A percentile compares a stretch with the other conserved stretches of the same genome.
phyloP scores from a whole-genome alignment of 2,113 vertebrate species.

The Dermatemys mawii region DNA sequence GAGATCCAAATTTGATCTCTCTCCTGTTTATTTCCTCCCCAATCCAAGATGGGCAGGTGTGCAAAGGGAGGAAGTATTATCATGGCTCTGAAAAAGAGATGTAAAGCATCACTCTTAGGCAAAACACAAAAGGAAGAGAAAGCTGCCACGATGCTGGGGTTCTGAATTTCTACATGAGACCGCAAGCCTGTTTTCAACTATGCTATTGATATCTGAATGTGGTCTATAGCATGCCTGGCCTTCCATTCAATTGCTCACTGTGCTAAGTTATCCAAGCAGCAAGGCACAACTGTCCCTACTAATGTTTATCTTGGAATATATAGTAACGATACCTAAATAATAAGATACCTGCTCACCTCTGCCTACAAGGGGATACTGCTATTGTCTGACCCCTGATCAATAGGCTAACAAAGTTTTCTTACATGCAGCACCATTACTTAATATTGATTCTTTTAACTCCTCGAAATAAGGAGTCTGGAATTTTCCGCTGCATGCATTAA shows the following conservation, averaged over 20 bases:
- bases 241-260: constrained; percentile 28
- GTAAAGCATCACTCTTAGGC: accelerated
- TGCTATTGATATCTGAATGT: not conserved
- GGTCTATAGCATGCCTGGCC: not conserved
- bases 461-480: not conserved
- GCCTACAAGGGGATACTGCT: constrained; percentile 18
- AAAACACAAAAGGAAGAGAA: not conserved
- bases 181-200: not conserved
- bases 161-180: not conserved
- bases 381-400: not conserved
- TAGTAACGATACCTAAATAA: constrained; percentile 26
- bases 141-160: not conserved
- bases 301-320: constrained; percentile 43
- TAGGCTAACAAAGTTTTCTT: constrained; percentile 5
- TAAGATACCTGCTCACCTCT: constrained; percentile 27
- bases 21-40: not conserved
- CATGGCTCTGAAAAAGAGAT: not conserved
- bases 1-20: not conserved
- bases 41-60: not conserved
- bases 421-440: not conserved
- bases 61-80: not conserved
- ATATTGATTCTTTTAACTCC: not conserved
- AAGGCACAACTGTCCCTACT: constrained; percentile 31
- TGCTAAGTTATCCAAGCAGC: constrained; percentile 18
- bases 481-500: not conserved